Base-by-base conservation (phyloP, 2,797 vertebrate genomes). In the Propithecus deckenii region DNA sequence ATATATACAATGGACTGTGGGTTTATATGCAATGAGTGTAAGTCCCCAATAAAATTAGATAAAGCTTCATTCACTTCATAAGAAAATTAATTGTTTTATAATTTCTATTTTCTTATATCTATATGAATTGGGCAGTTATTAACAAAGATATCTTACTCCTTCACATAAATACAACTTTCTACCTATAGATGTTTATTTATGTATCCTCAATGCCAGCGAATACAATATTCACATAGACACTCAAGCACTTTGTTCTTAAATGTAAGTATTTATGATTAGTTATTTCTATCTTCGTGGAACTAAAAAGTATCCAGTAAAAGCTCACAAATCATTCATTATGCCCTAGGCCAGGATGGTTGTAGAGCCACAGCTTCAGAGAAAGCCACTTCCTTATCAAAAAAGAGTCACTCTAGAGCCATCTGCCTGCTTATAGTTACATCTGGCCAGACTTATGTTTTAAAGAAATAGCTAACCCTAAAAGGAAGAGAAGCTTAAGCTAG, bases 401-500 rank as follows among this genome's bases (percentile, higher is more conserved):
- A 87, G 55, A 80, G 75, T 95, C 69, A 55, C 61, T 71, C 4
- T 14, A 75, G n/a, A 92, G 43, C 95, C 95, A 96, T 95, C 96
- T 97, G 95, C 69, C 65, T 86, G 38, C 72, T 95, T 95, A 88
- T 32, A 48, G 1, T 65, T 94, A 96, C 87, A 94, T 96, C 93
- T 96, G 94, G 76, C 25, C 38, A 69, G 93, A 97, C 87, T 97
- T 96, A 85, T 75, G 92, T 57, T 97, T 92, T 92, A 95, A 96
- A 86, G 67, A 43, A 97, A 83, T 32, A 96, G 74, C 67, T 96
- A 95, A 95, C 93, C 94, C 84, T 92, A 94, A 93, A 93, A 92
- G 87, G 89, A 97, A 96, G 75, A 94, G 35, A 67, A 87, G 17
- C 88, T 83, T 81, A 78, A 92, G 59, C 72, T 90, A 89, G 91